A percentile compares a stretch with the other conserved stretches of the same genome.
phyloP scores from a whole-genome alignment of 2,113 vertebrate genomes.

The Tenebrosternarchus preto region DNA sequence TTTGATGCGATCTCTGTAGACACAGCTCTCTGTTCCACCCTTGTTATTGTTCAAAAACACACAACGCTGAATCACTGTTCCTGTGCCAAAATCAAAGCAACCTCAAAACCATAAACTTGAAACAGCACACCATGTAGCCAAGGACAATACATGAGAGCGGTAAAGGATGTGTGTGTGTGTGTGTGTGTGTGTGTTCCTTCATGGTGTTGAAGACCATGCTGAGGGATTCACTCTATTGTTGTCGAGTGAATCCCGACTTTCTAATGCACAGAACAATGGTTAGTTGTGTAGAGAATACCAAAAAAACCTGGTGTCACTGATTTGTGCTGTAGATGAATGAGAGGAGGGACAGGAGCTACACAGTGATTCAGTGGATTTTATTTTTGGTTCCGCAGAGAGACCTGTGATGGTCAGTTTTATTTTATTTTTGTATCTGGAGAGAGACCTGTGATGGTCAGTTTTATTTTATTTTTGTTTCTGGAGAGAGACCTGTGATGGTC shows the following conservation, averaged over 20 bases:
- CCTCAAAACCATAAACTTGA: slow-evolving; percentile 27
- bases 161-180: slow-evolving; percentile 19
- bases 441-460: background rate
- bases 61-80: background rate
- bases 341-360: background rate
- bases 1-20: background rate
- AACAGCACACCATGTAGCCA: slow-evolving; percentile 7
- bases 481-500: too few species aligned
- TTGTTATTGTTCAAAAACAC: background rate
- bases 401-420: background rate
- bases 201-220: background rate
- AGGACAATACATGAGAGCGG: slow-evolving; percentile 32
- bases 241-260: slow-evolving; percentile 3
- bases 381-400: background rate
- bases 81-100: slow-evolving; percentile 18
- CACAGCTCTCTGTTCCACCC: background rate
- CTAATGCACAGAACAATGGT: background rate
- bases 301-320: slow-evolving; percentile 3
- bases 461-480: slow-evolving; percentile 31
- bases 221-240: slow-evolving; percentile 12
- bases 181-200: background rate
- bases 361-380: background rate
- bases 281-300: slow-evolving; percentile 30
- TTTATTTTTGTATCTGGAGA: slow-evolving; percentile 7
- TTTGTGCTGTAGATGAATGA: slow-evolving; percentile 11